Conservation (phyloP, 2,113 vertebrate genomes). For the Poicephalus meyeri region DNA sequence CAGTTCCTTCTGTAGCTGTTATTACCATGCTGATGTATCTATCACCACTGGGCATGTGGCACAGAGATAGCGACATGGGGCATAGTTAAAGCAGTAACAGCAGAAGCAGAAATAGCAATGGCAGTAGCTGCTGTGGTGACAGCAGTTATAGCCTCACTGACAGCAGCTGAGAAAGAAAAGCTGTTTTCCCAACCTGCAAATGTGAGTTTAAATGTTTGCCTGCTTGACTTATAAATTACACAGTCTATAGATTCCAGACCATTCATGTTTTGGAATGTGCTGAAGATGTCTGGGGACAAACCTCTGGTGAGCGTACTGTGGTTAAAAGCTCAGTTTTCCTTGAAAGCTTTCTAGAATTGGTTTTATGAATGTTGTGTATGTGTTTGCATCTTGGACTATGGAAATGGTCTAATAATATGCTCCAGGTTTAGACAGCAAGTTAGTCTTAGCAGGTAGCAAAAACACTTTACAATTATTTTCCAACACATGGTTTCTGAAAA, state of each 20-base stretch:
- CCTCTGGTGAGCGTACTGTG: not conserved
- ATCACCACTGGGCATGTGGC: not conserved
- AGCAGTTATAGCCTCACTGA: not conserved
- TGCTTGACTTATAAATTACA: not conserved
- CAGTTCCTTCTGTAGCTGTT: not conserved
- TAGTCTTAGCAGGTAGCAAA: not conserved
- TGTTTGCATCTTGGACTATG: not conserved
- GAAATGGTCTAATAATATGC: not conserved
- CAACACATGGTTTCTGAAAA: not conserved
- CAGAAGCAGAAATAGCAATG: not conserved
- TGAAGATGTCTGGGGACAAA: not conserved
- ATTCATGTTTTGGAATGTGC: not conserved
- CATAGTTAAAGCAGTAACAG: not conserved
- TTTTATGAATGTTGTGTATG: not conserved
- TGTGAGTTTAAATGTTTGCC: not conserved
- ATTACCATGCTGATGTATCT: not conserved
- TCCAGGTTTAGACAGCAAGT: not conserved
- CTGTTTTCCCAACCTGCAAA: not conserved
- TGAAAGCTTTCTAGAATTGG: not conserved
- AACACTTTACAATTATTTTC: not conserved
- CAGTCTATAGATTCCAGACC: not conserved
- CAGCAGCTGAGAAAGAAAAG: not conserved
- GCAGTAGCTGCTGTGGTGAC: not conserved
- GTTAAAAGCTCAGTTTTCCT: not conserved
- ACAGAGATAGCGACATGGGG: not conserved